These are phyloP conservation scores for Hippocampus zosterae DNA, from an alignment of 2,113 vertebrate species.

Conservation along the genomic window DNA sequence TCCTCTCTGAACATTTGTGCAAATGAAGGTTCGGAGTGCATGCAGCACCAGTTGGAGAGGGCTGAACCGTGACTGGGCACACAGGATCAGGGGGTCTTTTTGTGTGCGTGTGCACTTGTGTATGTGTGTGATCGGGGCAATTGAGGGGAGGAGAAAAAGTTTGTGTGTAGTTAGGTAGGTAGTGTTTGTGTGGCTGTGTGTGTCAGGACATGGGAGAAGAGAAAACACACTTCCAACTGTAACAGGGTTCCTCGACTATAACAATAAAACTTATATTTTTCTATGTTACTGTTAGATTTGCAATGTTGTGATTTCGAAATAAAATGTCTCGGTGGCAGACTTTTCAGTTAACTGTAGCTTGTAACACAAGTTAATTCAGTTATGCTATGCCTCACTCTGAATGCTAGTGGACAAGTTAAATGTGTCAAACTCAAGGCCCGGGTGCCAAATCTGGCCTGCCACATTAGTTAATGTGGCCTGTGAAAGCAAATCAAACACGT, in stretches of 20 bases:
- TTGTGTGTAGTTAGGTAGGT: no score
- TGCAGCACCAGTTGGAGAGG: conserved; percentile 26
- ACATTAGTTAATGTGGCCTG: no score
- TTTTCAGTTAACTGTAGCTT: background rate
- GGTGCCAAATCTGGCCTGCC: no score
- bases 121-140: background rate
- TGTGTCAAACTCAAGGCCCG: no score
- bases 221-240: conserved; percentile 23
- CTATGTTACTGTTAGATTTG: background rate
- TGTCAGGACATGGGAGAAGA: conserved; percentile 25
- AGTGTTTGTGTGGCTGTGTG: conserved; percentile 14
- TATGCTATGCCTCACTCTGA: no score
- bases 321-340: background rate
- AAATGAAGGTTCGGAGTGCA: conserved; percentile 33
- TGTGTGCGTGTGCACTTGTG: conserved; percentile 7
- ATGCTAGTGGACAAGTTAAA: no score
- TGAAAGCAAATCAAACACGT: no score
- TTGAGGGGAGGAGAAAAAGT: conserved; percentile 4
- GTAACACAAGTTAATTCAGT: no score
- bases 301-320: background rate
- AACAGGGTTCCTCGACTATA: no score
- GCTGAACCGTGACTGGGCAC: background rate
- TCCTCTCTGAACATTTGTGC: conserved; percentile 34
- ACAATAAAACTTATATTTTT: no score
- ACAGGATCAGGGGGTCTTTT: background rate